Percentiles rank a stretch among this genome's conserved stretches.
phyloP scores from a whole-genome alignment of 2,888 invertebrate species.

The Antitype chi region DNA sequence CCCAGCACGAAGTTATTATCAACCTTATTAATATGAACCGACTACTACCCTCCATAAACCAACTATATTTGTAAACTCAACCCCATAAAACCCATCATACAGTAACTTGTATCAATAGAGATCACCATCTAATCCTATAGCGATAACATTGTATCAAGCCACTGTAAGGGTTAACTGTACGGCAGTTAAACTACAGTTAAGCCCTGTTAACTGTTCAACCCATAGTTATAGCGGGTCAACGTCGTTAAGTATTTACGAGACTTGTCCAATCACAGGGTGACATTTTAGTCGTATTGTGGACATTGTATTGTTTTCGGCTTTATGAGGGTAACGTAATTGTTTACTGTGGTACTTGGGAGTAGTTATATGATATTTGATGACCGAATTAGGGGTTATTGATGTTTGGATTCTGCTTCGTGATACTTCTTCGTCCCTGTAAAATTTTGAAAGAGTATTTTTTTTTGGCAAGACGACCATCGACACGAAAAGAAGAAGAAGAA shows the following conservation, averaged over 20 bases:
- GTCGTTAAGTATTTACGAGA: conserved; percentile 68
- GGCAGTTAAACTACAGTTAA: conserved; percentile 71
- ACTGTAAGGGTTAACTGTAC: conserved; percentile 65
- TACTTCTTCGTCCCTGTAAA: not conserved
- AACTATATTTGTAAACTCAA: conserved; percentile 34
- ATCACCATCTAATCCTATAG: conserved; percentile 54
- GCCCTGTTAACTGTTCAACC: conserved; percentile 63
- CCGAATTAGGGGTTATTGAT: not conserved
- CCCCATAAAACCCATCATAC: conserved; percentile 40
- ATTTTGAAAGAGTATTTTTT: not conserved
- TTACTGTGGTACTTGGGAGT: conserved; percentile 25
- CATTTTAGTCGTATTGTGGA: conserved; percentile 57
- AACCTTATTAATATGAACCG: conserved; percentile 31
- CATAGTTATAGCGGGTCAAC: conserved; percentile 63
- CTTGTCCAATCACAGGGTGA: conserved; percentile 65
- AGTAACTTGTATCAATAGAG: conserved; percentile 51
- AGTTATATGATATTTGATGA: conserved; percentile 40
- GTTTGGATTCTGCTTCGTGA: not conserved
- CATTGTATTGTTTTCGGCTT: conserved; percentile 49
- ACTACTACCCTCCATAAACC: conserved; percentile 17
- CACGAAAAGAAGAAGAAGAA: too few relatives aligned
- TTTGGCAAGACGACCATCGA: too few relatives aligned
- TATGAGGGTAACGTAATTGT: conserved; percentile 50
- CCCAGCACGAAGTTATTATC: not conserved
- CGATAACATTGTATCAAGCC: conserved; percentile 65